A percentile compares a stretch with the other conserved stretches of the same genome.
These are phyloP conservation scores for Scelioninae gen. 2 DNA, from an alignment of 2,888 invertebrate genomes.

Conservation along the genomic window DNA sequence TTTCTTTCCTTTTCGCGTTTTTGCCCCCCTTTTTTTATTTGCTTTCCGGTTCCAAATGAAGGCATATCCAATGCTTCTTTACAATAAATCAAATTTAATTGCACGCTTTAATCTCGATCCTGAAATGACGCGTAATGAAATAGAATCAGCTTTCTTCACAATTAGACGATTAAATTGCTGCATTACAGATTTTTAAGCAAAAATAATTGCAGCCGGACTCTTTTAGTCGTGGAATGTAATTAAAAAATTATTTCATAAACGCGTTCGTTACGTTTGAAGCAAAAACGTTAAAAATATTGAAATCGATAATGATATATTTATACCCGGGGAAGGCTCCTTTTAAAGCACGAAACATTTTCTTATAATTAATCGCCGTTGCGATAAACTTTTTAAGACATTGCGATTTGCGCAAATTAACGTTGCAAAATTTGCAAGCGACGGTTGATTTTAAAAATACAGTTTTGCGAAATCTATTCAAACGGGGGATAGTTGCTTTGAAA, in stretches of 20 bases:
- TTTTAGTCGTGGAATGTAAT: constrained; percentile 7
- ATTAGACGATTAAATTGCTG: background rate
- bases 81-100: too few species aligned
- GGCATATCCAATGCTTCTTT: too few species aligned
- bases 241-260: constrained; percentile 27
- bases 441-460: constrained; percentile 13
- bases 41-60: too few species aligned
- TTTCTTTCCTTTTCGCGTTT: too few species aligned
- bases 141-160: background rate
- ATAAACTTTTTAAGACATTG: constrained; percentile 10
- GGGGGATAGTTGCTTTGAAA: background rate
- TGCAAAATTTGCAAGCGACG: constrained; percentile 4
- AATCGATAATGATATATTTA: constrained; percentile 42
- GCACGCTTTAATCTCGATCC: too few species aligned
- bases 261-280: constrained; percentile 16
- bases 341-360: constrained; percentile 7
- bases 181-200: background rate
- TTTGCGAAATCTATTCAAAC: constrained; percentile 17
- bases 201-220: background rate
- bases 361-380: constrained; percentile 27
- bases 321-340: constrained; percentile 24
- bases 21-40: too few species aligned
- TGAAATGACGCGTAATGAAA: background rate
- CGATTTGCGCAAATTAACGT: constrained; percentile 22
- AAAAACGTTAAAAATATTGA: constrained; percentile 32